Evolutionary conservation across 2,888 invertebrate species (phyloP).

Genomic region (Xestoiulus laeticollis): DNA sequence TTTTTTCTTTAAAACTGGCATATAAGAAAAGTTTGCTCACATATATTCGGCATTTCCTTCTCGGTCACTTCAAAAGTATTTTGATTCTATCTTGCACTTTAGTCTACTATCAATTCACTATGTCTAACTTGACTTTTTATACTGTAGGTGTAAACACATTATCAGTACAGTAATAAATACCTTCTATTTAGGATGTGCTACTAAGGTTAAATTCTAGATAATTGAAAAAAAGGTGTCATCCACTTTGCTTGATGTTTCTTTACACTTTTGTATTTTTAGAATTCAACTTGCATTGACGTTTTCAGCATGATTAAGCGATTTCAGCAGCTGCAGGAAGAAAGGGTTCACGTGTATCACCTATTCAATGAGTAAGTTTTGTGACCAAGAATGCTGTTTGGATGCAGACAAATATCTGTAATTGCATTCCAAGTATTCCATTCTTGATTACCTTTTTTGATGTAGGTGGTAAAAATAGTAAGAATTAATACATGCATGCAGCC

Average conservation of each 20-base stretch:
- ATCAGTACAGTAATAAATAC: no score
- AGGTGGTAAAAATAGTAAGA: no score
- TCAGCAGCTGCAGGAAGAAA: conserved; percentile 55
- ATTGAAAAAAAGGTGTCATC: not conserved
- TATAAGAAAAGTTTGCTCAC: not conserved
- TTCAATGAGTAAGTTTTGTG: conserved; percentile 56
- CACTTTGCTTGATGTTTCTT: not conserved
- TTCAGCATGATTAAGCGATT: conserved; percentile 53
- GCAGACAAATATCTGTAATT: no score
- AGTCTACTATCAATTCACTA: not conserved
- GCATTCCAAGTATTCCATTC: no score
- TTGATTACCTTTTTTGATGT: no score
- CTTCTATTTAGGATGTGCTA: no score
- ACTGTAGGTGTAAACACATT: not conserved
- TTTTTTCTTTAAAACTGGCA: not conserved
- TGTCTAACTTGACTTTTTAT: not conserved
- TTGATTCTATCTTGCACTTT: not conserved
- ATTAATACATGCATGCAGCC: no score
- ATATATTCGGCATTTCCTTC: not conserved
- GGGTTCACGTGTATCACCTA: conserved; percentile 54
- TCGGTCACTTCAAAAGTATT: not conserved
- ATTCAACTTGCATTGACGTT: conserved; percentile 45
- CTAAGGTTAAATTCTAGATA: not conserved
- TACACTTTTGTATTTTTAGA: conserved; percentile 42
- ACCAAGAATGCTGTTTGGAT: no score